Percentiles rank a stretch among this genome's conserved stretches.
phyloP scores from a whole-genome alignment of 2,888 invertebrate genomes.

The Andrena flavipes region DNA sequence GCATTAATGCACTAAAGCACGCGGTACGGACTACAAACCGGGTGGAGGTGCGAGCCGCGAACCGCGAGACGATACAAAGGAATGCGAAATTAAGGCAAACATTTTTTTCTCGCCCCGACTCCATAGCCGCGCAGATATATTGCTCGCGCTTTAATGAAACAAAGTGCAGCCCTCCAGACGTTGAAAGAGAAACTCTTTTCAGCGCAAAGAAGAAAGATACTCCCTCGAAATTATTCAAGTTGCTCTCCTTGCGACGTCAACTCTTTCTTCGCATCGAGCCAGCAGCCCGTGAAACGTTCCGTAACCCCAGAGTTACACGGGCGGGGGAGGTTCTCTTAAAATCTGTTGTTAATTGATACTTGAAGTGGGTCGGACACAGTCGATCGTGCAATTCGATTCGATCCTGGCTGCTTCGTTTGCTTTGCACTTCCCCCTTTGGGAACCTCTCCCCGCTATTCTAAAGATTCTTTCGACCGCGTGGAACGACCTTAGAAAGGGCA shows the following conservation, averaged over 20 bases:
- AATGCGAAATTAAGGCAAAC: constrained; percentile 68
- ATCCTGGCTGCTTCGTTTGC: not conserved
- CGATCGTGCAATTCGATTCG: constrained; percentile 4
- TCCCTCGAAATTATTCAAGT: constrained; percentile 51
- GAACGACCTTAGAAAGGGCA: too few relatives aligned
- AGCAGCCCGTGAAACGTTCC: constrained; percentile 24
- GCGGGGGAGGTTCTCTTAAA: constrained; percentile 6
- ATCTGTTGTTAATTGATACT: constrained; percentile 30
- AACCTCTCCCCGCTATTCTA: not conserved
- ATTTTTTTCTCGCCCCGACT: constrained; percentile 48
- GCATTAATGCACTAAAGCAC: constrained; percentile 57
- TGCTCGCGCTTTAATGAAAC: constrained; percentile 62
- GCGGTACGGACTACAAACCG: not conserved
- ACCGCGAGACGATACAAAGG: constrained; percentile 60
- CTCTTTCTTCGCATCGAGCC: constrained; percentile 3
- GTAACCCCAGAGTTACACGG: not conserved
- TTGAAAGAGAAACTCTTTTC: constrained; percentile 42
- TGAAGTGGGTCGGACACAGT: not conserved
- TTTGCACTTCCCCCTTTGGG: not conserved
- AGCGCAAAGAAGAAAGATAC: constrained; percentile 35
- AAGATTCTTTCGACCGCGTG: too few relatives aligned
- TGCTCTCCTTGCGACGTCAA: constrained; percentile 20
- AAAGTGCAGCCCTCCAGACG: constrained; percentile 56
- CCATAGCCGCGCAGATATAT: constrained; percentile 47
- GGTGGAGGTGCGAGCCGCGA: constrained; percentile 16